Percentiles rank a stretch among this genome's conserved stretches.
Conservation (phyloP, 64 coral and sea anemone species). For the Montipora sp. region DNA sequence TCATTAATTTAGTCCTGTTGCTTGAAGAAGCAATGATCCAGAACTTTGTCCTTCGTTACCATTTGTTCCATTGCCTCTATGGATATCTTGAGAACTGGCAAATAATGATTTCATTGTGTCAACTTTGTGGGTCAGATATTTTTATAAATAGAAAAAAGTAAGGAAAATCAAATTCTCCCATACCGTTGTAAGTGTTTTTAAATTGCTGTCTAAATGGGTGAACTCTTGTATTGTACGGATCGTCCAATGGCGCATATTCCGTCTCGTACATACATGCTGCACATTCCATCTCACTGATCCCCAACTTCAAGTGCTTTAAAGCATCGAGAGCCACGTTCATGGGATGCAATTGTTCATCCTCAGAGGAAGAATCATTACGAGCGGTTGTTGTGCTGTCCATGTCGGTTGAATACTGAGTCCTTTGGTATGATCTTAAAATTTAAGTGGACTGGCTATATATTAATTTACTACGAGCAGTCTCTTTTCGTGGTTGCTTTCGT, state of each 20-base stretch:
- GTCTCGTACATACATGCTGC: neutral
- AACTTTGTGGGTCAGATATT: neutral
- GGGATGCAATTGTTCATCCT: slow-evolving; percentile 2
- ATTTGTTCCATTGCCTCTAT: slow-evolving; percentile 6
- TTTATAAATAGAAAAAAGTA: neutral
- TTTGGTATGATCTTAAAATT: neutral
- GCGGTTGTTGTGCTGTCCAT: neutral
- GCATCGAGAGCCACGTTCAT: neutral
- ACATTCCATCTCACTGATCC: neutral
- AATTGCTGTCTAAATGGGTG: neutral
- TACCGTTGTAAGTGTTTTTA: too few species aligned
- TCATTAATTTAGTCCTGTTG: neutral
- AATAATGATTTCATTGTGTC: too few species aligned
- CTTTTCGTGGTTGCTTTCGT: too few species aligned
- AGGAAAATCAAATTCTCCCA: neutral
- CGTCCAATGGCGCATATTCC: neutral
- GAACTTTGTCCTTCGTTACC: neutral
- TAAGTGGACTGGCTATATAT: neutral
- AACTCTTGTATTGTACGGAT: neutral
- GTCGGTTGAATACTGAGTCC: neutral
- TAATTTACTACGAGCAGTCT: neutral
- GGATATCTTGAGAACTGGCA: neutral
- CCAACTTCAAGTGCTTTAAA: neutral
- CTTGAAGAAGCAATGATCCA: neutral
- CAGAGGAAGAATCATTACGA: neutral